These are phyloP conservation scores for Penelope pileata DNA, from an alignment of 2,113 vertebrate genomes.

Conservation along the genomic window DNA sequence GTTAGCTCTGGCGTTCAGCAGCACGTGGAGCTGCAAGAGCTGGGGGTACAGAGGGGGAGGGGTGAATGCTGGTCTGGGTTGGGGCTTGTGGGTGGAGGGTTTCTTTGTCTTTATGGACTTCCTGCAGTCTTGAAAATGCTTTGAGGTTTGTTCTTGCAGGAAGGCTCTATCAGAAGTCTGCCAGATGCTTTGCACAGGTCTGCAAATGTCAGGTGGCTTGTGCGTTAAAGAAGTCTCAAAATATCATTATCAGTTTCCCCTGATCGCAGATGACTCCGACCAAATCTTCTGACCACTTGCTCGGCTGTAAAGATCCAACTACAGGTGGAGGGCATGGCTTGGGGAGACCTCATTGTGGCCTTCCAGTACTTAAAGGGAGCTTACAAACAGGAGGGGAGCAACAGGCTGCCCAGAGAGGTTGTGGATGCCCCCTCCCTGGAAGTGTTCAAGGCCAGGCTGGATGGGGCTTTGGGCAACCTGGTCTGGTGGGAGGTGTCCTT, in stretches of 20 bases:
- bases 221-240: not conserved
- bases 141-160: not conserved
- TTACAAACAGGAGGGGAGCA: no score
- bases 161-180: not conserved
- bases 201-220: accelerated
- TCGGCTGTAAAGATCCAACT: not conserved
- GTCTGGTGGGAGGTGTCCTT: no score
- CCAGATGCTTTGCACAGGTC: not conserved
- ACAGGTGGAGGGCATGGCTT: not conserved
- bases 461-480: no score
- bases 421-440: no score
- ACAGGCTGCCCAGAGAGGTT: no score
- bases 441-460: no score
- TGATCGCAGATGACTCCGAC: no score
- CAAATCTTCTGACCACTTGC: not conserved
- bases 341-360: no score
- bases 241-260: not conserved
- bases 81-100: not conserved
- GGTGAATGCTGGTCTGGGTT: not conserved
- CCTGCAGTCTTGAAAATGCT: not conserved
- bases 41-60: not conserved
- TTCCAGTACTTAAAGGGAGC: no score
- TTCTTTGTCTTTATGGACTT: not conserved
- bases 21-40: not conserved
- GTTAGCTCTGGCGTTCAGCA: not conserved